Evolutionary conservation across 1,140 invertebrate species (phyloP).

Genomic region (Drosophila ogumai): DNA sequence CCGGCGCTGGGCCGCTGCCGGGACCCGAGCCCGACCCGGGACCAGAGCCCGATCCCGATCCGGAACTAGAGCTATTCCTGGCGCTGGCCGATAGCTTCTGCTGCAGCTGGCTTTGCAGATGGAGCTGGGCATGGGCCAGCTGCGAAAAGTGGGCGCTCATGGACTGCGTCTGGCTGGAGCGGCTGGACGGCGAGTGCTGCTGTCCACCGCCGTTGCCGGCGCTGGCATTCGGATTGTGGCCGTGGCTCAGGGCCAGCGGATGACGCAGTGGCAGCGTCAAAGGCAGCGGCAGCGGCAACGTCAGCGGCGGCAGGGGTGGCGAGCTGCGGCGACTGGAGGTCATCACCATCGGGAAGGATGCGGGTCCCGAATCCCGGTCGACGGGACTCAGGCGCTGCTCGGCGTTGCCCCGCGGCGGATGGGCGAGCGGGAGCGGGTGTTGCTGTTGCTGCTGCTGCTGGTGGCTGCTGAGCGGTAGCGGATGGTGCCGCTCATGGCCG

Average conservation of each 20-base stretch:
- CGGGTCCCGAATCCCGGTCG: constrained; percentile 19
- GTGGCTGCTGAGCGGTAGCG: constrained; percentile 17
- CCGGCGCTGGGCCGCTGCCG: constrained; percentile 65
- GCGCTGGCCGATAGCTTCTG: constrained; percentile 84
- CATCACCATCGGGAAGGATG: constrained; percentile 86
- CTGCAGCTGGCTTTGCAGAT: constrained; percentile 86
- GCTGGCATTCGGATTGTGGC: constrained; percentile 23
- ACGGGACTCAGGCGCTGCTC: constrained; percentile 16
- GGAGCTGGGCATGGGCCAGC: constrained; percentile 87
- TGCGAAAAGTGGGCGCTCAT: constrained; percentile 81
- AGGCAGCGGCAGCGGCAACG: constrained; percentile 17
- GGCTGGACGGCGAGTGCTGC: constrained; percentile 17
- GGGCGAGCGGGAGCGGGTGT: constrained; percentile 18
- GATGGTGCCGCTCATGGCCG: constrained; percentile 43
- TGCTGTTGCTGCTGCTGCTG: constrained; percentile 15
- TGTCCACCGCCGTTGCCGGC: constrained; percentile 26
- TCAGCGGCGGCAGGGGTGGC: constrained; percentile 80
- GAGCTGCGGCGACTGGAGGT: constrained; percentile 89
- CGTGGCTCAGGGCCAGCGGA: constrained; percentile 10
- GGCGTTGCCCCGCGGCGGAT: constrained; percentile 15
- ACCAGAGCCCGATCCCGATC: background rate
- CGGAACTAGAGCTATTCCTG: constrained; percentile 52
- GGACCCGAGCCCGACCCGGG: constrained; percentile 47
- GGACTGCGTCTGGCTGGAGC: constrained; percentile 38
- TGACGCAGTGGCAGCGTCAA: constrained; percentile 41